Base-by-base conservation (phyloP, 1,140 invertebrate species). In the Psilanteris sp. region DNA sequence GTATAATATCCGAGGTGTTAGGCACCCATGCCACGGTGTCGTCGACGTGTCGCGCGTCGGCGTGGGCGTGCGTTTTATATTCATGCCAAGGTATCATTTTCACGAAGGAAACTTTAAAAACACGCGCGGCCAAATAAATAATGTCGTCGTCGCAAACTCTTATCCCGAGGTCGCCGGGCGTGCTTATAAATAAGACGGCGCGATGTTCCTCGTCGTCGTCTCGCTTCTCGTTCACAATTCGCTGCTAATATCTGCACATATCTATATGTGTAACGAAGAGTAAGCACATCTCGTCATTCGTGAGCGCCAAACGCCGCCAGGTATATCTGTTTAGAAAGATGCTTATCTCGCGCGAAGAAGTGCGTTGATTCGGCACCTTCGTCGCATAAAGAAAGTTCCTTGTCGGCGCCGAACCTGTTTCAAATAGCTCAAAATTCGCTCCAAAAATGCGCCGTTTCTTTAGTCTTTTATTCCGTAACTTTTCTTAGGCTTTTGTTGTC, bases 41-140 rank as follows among this genome's bases (percentile, higher is more conserved):
- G 76, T 76, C 76, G 74, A 68, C 75, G 74, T 74, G 75, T 68
- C 50, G 54, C 31, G 48, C 57, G 44, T 59, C 50, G 48, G 80
- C 80, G 83, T 85, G 74, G 83, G 83, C 79, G 83, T 81, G 77
- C 78, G 81, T 83, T 82, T 83, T 82, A 81, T 83, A 81, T 82
- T 80, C 81, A 78, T 83, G 78, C 75, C 70, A 72, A 78, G 79
- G 81, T 84, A 84, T 85, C 83, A 83, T 84, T 84, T 84, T 84
- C 82, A 83, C 80, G 64, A 44, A 79, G 59, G 67, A 72, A 80
- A 77, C 70, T 83, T 84, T 80, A 80, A 81, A 83, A 81, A 81
- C 64, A 79, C 77, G 75, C 73, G 73, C 78, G 81, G 80, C 77
- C 77, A 79, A 80, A 83, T 83, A 84, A 84, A 83, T 84, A 82